Conservation (phyloP, 2,797 vertebrate species). For the Enteromius argenteus region DNA sequence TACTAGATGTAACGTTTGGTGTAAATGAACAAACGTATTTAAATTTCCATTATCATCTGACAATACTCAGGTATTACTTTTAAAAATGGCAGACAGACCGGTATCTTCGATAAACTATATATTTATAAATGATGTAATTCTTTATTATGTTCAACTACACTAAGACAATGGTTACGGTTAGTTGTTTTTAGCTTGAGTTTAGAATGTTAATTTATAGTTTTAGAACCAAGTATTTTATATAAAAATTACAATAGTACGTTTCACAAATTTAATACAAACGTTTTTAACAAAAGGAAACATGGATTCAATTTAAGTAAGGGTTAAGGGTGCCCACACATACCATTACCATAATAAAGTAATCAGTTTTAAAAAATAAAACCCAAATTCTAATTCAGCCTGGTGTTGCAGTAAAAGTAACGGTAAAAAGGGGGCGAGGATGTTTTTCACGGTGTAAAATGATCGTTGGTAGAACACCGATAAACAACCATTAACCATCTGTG, state of each 20-base stretch:
- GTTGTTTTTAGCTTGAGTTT: background rate
- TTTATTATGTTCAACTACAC: background rate
- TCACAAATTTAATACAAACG: background rate
- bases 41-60: background rate
- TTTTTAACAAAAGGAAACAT: background rate
- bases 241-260: background rate
- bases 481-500: slow-evolving; percentile 60
- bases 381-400: background rate
- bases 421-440: background rate
- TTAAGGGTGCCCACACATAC: background rate
- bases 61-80: background rate
- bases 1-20: background rate
- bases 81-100: background rate
- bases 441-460: slow-evolving; percentile 15
- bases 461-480: slow-evolving; percentile 64
- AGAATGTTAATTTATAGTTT: background rate
- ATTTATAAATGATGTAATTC: background rate
- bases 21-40: background rate
- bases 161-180: background rate
- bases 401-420: background rate
- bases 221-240: background rate
- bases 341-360: background rate
- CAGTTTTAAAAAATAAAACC: background rate
- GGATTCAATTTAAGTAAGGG: background rate
- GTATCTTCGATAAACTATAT: background rate